Evolutionary conservation across 2,113 vertebrate genomes (phyloP), one percentile per base, ranked within the genome.

Genomic region (Hemicordylus capensis): DNA sequence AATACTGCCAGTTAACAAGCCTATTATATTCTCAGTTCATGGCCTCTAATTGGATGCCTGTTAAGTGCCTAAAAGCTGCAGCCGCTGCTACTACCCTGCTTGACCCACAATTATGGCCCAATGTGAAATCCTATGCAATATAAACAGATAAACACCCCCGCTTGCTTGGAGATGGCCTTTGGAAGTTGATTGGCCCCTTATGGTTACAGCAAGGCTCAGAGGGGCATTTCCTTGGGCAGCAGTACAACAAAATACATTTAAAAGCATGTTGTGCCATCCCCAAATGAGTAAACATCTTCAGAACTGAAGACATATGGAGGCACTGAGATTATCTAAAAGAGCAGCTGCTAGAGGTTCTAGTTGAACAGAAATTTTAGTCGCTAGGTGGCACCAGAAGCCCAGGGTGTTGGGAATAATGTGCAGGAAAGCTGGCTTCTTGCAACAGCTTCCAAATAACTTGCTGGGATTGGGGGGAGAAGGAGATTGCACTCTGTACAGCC

Each of bases 261-360:
- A 2, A n/a, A 91, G 31, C 14, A 4, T 48, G 76, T 0, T 0
- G 46, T 56, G 24, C 61, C 0, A 1, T 17, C 76, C 22, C 31
- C 76, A 2, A 34, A n/a, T 39, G 12, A 44, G 1, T 80, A 84
- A 72, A 87, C 86, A 17, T 73, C 63, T 3, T 0, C 0, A 0
- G 74, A 19, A 24, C 59, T 66, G 4, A 0, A 3, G 64, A 11
- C 83, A 89, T 58, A 51, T 24, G 83, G 77, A 31, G 54, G 75
- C 70, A 28, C n/a, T 87, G 87, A 88, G 3, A 93, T 95, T 88
- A 93, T 63, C 42, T n/a, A n/a, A 48, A 84, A 61, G 82, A 39
- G 85, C 91, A 88, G 80, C 89, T 89, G 92, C 34, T 1, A 0
- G 31, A 76, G 6, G 80, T 0, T 0, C 28, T 74, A 56, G 0